Conservation (phyloP, 2,888 invertebrate species). For the Endotricha flammealis region DNA sequence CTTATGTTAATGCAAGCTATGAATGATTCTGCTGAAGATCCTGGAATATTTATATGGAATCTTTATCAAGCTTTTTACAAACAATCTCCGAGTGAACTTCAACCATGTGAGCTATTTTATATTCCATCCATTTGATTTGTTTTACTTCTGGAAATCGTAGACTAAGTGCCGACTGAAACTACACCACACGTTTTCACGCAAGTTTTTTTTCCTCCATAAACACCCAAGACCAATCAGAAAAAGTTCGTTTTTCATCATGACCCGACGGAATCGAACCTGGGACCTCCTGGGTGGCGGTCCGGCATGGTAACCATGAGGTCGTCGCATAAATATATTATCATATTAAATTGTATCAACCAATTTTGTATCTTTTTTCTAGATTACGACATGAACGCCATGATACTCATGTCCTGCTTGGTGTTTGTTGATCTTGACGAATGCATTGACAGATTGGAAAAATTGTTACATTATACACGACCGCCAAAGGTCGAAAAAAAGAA, state of each 20-base stretch:
- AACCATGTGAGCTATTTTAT: slow-evolving; percentile 33
- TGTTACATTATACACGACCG: too few relatives aligned
- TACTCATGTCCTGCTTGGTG: slow-evolving; percentile 59
- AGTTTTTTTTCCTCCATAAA: too few relatives aligned
- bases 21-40: slow-evolving; percentile 44
- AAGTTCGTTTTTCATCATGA: too few relatives aligned
- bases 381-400: slow-evolving; percentile 58
- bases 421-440: slow-evolving; percentile 63
- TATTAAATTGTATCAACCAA: neutral
- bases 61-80: slow-evolving; percentile 54
- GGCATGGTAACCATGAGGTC: too few relatives aligned
- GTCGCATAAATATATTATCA: too few relatives aligned
- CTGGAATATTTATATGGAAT: slow-evolving; percentile 67
- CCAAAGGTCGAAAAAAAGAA: slow-evolving; percentile 31
- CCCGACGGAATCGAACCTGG: too few relatives aligned
- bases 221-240: too few relatives aligned
- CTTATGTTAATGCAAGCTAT: slow-evolving; percentile 48
- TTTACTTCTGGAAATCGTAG: too few relatives aligned
- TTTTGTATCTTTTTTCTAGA: slow-evolving; percentile 31
- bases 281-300: too few relatives aligned
- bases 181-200: too few relatives aligned
- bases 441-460: slow-evolving; percentile 36
- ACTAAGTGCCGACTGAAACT: too few relatives aligned
- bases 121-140: too few relatives aligned
- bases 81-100: slow-evolving; percentile 45